These are phyloP conservation scores for Cephus rjabovi DNA, from an alignment of 2,888 invertebrate genomes.

Conservation along the genomic window DNA sequence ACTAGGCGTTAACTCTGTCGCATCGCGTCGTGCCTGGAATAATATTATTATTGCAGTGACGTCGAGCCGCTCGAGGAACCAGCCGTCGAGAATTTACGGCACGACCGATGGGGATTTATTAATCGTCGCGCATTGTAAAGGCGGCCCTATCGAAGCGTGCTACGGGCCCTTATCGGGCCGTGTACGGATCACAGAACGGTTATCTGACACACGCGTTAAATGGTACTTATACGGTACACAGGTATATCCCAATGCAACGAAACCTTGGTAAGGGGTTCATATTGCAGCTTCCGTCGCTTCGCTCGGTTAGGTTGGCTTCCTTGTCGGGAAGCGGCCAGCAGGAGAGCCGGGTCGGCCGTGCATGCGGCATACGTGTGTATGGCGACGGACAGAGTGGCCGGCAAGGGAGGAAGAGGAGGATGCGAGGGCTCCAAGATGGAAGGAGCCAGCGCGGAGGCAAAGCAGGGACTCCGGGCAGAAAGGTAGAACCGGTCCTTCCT, in stretches of 20 bases:
- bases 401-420: neutral
- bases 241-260: neutral
- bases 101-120: constrained; percentile 35
- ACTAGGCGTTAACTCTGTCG: neutral
- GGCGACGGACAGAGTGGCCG: neutral
- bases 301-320: neutral
- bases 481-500: constrained; percentile 52
- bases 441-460: neutral
- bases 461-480: constrained; percentile 3
- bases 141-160: neutral
- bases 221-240: neutral
- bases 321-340: neutral
- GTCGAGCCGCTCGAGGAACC: neutral
- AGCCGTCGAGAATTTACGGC: neutral
- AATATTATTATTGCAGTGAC: neutral
- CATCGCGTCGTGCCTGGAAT: neutral
- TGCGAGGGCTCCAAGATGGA: constrained; percentile 1
- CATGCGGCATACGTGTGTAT: neutral
- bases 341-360: neutral
- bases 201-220: neutral
- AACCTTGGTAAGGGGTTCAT: neutral
- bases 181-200: neutral
- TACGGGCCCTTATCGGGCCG: neutral
- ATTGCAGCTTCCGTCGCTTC: neutral
- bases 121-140: neutral